Percentiles rank a stretch among this genome's conserved stretches.
Evolutionary conservation across 2,797 vertebrate species (phyloP).

Genomic region (Linurgus olivaceus): DNA sequence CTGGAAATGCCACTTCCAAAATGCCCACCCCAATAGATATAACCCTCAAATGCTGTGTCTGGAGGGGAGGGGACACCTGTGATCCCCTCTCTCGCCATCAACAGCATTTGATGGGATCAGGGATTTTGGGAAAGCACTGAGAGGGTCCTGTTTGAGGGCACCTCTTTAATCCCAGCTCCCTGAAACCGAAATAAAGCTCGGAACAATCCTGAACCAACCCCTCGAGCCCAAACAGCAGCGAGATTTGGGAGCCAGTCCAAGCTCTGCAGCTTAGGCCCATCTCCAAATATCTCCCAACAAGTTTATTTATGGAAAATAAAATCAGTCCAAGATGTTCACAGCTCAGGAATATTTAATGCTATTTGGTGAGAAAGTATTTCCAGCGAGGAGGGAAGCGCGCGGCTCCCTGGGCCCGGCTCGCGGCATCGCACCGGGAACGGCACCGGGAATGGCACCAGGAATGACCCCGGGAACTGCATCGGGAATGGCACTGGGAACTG

Average conservation of each 20-base stretch:
- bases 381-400: background rate
- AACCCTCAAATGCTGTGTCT: accelerated
- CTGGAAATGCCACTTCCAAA: accelerated
- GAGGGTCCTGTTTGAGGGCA: background rate
- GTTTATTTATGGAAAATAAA: constrained; percentile 69
- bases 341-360: constrained; percentile 62
- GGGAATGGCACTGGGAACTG: too few species aligned
- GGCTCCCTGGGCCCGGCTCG: background rate
- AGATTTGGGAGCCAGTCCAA: constrained; percentile 48
- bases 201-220: constrained; percentile 39
- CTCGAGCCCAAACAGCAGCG: constrained; percentile 51
- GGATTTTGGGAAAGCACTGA: background rate
- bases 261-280: constrained; percentile 59
- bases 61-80: background rate
- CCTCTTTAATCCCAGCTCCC: background rate
- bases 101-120: background rate
- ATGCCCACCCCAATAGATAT: accelerated
- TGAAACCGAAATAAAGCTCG: background rate
- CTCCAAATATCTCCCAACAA: constrained; percentile 67
- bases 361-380: constrained; percentile 57
- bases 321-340: constrained; percentile 59
- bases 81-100: accelerated
- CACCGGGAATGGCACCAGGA: too few species aligned
- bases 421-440: background rate
- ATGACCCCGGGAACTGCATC: too few species aligned